These are phyloP conservation scores for Mus minutoides DNA, from an alignment of 2,797 vertebrate species.

Conservation along the genomic window DNA sequence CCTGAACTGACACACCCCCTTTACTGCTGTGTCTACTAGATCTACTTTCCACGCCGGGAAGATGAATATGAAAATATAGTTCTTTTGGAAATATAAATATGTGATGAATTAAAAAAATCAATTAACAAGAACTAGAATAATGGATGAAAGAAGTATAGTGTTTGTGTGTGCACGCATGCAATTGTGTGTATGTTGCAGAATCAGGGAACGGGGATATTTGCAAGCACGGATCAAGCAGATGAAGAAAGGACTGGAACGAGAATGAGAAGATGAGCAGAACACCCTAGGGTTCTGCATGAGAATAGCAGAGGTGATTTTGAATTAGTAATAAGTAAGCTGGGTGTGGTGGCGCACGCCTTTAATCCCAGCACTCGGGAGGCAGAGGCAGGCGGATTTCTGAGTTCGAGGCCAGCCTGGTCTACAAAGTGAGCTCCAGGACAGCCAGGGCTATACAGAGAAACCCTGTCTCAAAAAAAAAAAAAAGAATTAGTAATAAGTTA, in stretches of 20 bases:
- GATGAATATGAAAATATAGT: constrained; percentile 57
- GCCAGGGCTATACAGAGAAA: too few species aligned
- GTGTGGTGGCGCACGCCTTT: too few species aligned
- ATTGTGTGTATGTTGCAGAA: neutral
- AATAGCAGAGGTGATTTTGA: neutral
- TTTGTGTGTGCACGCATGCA: neutral
- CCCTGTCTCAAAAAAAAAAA: too few species aligned
- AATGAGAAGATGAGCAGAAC: neutral
- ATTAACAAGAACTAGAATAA: constrained; percentile 59
- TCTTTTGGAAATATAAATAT: constrained; percentile 69
- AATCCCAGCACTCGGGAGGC: too few species aligned
- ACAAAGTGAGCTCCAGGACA: too few species aligned
- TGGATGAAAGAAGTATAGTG: constrained; percentile 18
- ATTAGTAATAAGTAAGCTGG: neutral
- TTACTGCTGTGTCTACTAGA: constrained; percentile 38
- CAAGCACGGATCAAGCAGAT: constrained; percentile 36
- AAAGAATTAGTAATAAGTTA: neutral
- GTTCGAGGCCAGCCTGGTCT: too few species aligned
- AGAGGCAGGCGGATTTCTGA: too few species aligned
- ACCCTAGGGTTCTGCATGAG: neutral
- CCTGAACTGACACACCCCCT: neutral
- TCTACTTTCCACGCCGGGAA: constrained; percentile 20
- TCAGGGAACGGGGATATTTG: neutral
- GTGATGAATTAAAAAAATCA: constrained; percentile 31
- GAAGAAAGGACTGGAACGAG: neutral